Evolutionary conservation across 2,113 vertebrate species (phyloP).

Genomic region (Recurvirostra avosetta): DNA sequence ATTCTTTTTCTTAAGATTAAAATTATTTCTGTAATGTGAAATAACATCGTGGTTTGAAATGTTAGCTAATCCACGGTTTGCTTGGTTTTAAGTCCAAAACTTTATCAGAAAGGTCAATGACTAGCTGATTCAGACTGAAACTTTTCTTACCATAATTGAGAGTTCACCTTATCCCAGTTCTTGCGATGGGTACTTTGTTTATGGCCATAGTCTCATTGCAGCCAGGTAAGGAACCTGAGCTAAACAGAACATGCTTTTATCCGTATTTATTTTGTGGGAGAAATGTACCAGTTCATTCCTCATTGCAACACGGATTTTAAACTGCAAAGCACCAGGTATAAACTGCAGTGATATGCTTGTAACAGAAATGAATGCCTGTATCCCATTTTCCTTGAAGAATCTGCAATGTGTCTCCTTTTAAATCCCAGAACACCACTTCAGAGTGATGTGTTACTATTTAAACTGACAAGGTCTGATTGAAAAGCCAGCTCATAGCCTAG

Average conservation of each 20-base stretch:
- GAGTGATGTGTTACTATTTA: neutral
- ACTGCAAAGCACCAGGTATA: neutral
- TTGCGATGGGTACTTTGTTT: neutral
- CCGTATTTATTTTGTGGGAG: neutral
- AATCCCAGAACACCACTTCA: neutral
- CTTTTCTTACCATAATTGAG: neutral
- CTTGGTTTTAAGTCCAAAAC: neutral
- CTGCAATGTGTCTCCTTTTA: neutral
- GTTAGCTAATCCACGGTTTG: neutral
- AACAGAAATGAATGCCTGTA: neutral
- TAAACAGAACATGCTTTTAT: neutral
- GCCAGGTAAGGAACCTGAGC: neutral
- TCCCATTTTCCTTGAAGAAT: constrained; percentile 6
- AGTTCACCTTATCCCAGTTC: neutral
- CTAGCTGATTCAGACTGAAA: neutral
- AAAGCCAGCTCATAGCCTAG: constrained; percentile 16
- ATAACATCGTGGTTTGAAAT: neutral
- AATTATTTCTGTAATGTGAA: neutral
- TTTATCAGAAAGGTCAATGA: neutral
- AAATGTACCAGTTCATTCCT: neutral
- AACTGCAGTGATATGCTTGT: neutral
- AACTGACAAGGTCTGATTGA: neutral
- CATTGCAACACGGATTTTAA: neutral
- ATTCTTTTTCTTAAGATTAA: neutral
- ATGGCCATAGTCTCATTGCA: neutral